phyloP scores from a whole-genome alignment of 2,113 vertebrate species.

The Cricetomys ansorgei region DNA sequence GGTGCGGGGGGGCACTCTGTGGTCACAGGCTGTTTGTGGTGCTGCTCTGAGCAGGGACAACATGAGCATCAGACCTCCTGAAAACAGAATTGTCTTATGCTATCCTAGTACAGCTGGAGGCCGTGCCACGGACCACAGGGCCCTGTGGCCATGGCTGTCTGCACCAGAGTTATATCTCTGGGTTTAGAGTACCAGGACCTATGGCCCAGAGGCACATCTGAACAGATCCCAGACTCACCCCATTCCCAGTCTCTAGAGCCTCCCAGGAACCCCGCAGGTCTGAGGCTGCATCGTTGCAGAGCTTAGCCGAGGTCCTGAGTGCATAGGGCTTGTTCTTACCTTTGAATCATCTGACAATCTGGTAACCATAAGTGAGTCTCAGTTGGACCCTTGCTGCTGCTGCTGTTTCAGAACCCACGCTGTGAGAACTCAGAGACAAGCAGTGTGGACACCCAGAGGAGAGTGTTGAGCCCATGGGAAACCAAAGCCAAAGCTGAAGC shows the following conservation, averaged over 20 bases:
- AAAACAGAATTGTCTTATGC: neutral
- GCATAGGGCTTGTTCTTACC: neutral
- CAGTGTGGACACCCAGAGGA: neutral
- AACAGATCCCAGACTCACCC: neutral
- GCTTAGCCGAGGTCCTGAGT: neutral
- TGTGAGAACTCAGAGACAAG: neutral
- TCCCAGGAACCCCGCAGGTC: neutral
- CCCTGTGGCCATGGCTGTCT: neutral
- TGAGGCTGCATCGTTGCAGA: neutral
- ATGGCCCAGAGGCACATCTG: neutral
- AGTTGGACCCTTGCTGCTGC: neutral
- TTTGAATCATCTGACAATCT: neutral
- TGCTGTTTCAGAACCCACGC: neutral
- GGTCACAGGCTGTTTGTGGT: neutral
- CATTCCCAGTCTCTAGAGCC: neutral
- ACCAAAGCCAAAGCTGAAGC: neutral
- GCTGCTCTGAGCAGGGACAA: neutral
- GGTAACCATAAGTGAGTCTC: neutral
- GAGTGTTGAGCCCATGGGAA: neutral
- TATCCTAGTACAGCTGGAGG: too few relatives aligned
- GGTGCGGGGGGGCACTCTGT: neutral
- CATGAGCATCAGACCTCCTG: neutral
- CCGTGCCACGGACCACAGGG: neutral
- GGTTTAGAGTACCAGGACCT: neutral
- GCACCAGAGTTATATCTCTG: neutral